These are phyloP conservation scores for Oreochromis grahami DNA, from an alignment of 2,797 vertebrate genomes.

Conservation along the genomic window DNA sequence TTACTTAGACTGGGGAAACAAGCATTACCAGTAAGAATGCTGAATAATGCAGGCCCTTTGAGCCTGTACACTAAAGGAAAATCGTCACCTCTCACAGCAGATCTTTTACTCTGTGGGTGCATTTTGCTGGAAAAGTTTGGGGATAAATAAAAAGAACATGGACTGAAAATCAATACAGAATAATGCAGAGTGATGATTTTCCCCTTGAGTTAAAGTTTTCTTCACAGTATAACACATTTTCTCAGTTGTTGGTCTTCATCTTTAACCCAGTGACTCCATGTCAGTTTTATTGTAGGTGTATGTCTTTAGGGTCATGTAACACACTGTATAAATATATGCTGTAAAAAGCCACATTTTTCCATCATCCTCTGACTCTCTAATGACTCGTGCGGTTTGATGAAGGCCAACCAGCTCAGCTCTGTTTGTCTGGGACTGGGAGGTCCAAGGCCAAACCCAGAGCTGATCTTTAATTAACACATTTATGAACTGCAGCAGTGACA, in stretches of 20 bases:
- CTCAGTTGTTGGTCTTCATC: not conserved
- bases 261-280: not conserved
- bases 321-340: accelerated
- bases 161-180: not conserved
- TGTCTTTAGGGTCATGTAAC: not conserved
- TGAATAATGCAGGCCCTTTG: not conserved
- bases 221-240: accelerated
- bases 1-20: not conserved
- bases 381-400: not conserved
- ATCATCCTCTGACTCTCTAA: not conserved
- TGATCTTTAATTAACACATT: not conserved
- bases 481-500: not conserved
- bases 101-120: not conserved
- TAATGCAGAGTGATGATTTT: not conserved
- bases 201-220: accelerated
- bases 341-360: not conserved
- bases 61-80: accelerated
- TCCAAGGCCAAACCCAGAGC: not conserved
- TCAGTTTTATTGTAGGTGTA: not conserved
- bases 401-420: not conserved
- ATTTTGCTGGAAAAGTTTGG: accelerated
- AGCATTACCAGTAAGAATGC: not conserved
- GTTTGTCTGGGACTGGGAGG: not conserved
- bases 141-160: not conserved
- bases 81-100: not conserved